Conservation (phyloP, 2,113 vertebrate species). For the Semnopithecus entellus region DNA sequence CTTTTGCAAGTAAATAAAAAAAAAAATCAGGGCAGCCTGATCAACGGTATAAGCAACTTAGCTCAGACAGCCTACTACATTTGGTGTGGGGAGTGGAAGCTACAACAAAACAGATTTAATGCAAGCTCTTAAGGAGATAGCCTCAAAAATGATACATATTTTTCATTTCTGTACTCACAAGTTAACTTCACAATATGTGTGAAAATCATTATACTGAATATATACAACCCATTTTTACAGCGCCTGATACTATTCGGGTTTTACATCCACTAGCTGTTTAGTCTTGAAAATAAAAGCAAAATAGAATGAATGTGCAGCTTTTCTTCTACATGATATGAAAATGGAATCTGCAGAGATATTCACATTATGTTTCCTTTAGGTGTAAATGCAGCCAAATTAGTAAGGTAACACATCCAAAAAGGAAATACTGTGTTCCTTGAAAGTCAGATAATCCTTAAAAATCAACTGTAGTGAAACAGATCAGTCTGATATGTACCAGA, state of each 20-base stretch:
- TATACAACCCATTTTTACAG: not conserved
- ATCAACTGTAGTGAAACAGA: not conserved
- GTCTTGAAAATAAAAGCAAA: slow-evolving; percentile 6
- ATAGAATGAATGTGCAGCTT: not conserved
- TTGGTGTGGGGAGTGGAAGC: not conserved
- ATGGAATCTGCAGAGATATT: not conserved
- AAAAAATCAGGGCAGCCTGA: not conserved
- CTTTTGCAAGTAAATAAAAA: not conserved
- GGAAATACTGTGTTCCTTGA: not conserved
- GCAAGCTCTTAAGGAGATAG: not conserved
- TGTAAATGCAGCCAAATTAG: slow-evolving; percentile 34
- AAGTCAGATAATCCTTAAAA: slow-evolving; percentile 28
- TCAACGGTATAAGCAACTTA: not conserved
- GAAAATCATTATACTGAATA: not conserved
- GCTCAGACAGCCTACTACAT: not conserved
- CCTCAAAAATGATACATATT: not conserved
- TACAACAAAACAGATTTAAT: not conserved
- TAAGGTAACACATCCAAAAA: not conserved
- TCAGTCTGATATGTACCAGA: not conserved
- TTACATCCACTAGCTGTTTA: not conserved
- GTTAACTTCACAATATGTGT: not conserved
- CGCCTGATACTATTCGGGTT: not conserved
- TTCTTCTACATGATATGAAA: not conserved
- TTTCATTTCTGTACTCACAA: not conserved
- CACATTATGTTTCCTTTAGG: not conserved